phyloP scores from a whole-genome alignment of 2,888 invertebrate genomes.

The Macrosoma leucophasiata region DNA sequence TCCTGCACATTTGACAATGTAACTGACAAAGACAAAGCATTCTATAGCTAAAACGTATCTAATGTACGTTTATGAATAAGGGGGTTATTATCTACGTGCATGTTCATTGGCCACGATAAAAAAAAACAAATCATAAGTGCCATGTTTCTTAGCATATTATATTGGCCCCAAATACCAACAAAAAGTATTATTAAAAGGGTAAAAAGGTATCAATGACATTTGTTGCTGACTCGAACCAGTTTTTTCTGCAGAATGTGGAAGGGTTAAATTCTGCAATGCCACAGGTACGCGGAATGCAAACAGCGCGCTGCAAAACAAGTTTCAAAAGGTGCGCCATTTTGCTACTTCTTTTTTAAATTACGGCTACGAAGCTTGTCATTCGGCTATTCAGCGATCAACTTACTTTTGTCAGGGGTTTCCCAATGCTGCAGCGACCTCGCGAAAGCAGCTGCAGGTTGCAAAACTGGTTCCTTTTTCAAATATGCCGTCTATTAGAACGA shows the following conservation, averaged over 20 bases:
- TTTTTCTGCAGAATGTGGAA: slow-evolving; percentile 32
- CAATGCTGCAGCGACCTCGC: slow-evolving; percentile 16
- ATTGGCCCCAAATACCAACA: too few relatives aligned
- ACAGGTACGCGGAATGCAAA: slow-evolving; percentile 63
- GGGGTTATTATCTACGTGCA: too few relatives aligned
- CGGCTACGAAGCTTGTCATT: slow-evolving; percentile 16
- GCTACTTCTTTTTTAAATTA: slow-evolving; percentile 24
- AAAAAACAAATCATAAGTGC: too few relatives aligned
- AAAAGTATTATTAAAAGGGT: too few relatives aligned
- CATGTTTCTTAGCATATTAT: too few relatives aligned
- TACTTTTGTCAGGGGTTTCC: slow-evolving; percentile 17
- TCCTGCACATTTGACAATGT: too few relatives aligned
- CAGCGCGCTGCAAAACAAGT: slow-evolving; percentile 53
- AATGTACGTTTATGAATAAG: too few relatives aligned
- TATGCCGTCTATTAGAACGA: slow-evolving; percentile 19
- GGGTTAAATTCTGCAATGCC: slow-evolving; percentile 42
- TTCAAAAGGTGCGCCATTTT: slow-evolving; percentile 32
- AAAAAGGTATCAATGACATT: slow-evolving; percentile 30
- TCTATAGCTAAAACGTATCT: too few relatives aligned
- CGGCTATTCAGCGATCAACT: slow-evolving; percentile 8
- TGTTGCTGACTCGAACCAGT: slow-evolving; percentile 30
- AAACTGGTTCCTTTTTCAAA: slow-evolving; percentile 29
- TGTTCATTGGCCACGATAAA: too few relatives aligned
- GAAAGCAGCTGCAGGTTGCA: slow-evolving; percentile 36
- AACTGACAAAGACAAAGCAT: too few relatives aligned